These are phyloP conservation scores for Cyprinodon brontotheroides DNA, from an alignment of 2,113 vertebrate genomes.

Conservation along the genomic window DNA sequence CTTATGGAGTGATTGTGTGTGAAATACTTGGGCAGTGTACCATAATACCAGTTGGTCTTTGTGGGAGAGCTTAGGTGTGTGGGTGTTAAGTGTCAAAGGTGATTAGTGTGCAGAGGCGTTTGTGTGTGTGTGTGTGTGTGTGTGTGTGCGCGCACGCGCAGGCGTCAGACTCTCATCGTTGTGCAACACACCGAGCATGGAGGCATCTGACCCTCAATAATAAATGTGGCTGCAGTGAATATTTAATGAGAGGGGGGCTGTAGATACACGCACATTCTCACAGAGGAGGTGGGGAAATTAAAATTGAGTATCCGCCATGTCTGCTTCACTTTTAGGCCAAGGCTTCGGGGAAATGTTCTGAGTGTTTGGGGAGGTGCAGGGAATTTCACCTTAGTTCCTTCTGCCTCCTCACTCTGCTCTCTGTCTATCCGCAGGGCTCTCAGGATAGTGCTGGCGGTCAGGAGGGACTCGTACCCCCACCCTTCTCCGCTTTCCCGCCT, in stretches of 20 bases:
- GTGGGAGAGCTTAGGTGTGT: slow-evolving; percentile 62
- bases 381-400: slow-evolving; percentile 26
- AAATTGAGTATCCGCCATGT: slow-evolving; percentile 66
- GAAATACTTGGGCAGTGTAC: slow-evolving; percentile 35
- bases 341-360: slow-evolving; percentile 48
- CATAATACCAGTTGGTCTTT: slow-evolving; percentile 63
- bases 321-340: slow-evolving; percentile 46
- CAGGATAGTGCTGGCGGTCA: slow-evolving; percentile 80
- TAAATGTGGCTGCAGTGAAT: slow-evolving; percentile 77
- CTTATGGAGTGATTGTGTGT: slow-evolving; percentile 44
- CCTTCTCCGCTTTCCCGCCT: slow-evolving; percentile 80
- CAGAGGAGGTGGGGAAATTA: slow-evolving; percentile 33
- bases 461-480: slow-evolving; percentile 80
- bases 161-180: slow-evolving; percentile 62
- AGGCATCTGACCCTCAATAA: slow-evolving; percentile 80
- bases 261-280: slow-evolving; percentile 38
- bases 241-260: slow-evolving; percentile 71
- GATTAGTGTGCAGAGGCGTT: slow-evolving; percentile 56
- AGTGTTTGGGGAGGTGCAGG: slow-evolving; percentile 50
- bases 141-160: slow-evolving; percentile 38
- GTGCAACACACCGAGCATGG: slow-evolving; percentile 63
- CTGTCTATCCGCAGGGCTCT: slow-evolving; percentile 71
- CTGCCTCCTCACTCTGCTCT: slow-evolving; percentile 27
- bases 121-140: slow-evolving; percentile 66
- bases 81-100: slow-evolving; percentile 69